Conservation (phyloP, 2,888 invertebrate species). For the Arctia plantaginis region DNA sequence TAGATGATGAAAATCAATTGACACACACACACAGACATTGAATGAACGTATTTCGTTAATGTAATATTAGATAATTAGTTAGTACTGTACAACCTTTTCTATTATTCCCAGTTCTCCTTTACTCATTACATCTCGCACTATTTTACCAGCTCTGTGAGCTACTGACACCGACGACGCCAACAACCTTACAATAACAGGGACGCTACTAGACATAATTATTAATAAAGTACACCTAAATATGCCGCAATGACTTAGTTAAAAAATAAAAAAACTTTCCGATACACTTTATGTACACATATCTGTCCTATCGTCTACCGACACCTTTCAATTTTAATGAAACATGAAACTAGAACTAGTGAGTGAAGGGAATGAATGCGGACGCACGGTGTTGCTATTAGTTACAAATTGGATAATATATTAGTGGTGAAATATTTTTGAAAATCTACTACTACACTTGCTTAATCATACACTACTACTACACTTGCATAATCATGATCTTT, state of each 20-base stretch:
- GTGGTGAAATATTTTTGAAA: too few relatives aligned
- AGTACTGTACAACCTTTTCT: slow-evolving; percentile 89
- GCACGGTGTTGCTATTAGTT: too few relatives aligned
- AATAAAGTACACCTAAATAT: slow-evolving; percentile 21
- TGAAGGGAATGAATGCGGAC: too few relatives aligned
- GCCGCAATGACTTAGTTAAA: not conserved
- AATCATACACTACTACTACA: too few relatives aligned
- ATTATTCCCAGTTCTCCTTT: slow-evolving; percentile 96
- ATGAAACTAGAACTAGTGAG: too few relatives aligned
- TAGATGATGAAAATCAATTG: not conserved
- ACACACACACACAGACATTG: not conserved
- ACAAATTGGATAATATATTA: too few relatives aligned
- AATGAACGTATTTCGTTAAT: not conserved
- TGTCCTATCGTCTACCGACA: not conserved
- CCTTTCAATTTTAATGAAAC: too few relatives aligned
- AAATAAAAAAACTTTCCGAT: slow-evolving; percentile 10
- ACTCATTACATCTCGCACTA: slow-evolving; percentile 96
- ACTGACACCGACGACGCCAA: slow-evolving; percentile 93
- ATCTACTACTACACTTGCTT: too few relatives aligned
- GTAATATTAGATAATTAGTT: not conserved
- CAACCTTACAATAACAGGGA: slow-evolving; percentile 89
- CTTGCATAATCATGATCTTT: too few relatives aligned
- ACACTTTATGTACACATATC: not conserved
- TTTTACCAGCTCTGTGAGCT: slow-evolving; percentile 94
- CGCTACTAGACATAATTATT: slow-evolving; percentile 86